Base-by-base conservation (phyloP, 2,888 invertebrate genomes). In the Noctuana brunneofusca region DNA sequence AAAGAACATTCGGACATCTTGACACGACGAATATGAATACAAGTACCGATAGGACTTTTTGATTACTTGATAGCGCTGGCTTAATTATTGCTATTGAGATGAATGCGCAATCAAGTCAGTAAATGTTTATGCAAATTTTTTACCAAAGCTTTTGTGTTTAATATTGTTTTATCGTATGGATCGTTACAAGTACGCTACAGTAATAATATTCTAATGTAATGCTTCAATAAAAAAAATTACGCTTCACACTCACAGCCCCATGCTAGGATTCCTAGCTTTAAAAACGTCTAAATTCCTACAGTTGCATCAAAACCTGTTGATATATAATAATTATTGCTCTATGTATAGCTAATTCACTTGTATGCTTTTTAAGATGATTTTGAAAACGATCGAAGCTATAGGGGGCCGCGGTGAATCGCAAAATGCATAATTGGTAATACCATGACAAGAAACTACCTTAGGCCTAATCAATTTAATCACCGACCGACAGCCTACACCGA, bases 401-500 rank as follows among this genome's bases (percentile, higher is more conserved):
- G 9, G 18, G 3, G 35, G 35, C 53, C 35, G n/a, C 18, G 14
- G 24, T 14, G 22, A 22, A 24, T 54, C 8, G 6, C 22, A 43
- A 43, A 41, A 16, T 5, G 54, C 14, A 38, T 12, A 55, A 38
- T 55, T 56, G 9, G 5, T 1, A 30, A 6, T 9, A 1, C 30
- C 30, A n/a, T 30, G 18, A 38, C 24, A 0, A 50, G 16, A 27
- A 35, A 57, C 30, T 12, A 16, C 35, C 24, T 12, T 49, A 35
- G 43, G 49, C 38, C 18, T 38, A 9, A 12, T 49, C 30, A 30
- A 58, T 58, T 22, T 49, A 38, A 38, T 12, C 49, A 50, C 16
- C 35, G 9, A 14, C 50, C 58, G 50, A 58, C 58, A 58, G 30
- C 30, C 6, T 8, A 38, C 14, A 38, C 38, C 58, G 50, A 58